These are phyloP conservation scores for Neomorphus geoffroyi DNA, from an alignment of 2,797 vertebrate species.

Conservation along the genomic window DNA sequence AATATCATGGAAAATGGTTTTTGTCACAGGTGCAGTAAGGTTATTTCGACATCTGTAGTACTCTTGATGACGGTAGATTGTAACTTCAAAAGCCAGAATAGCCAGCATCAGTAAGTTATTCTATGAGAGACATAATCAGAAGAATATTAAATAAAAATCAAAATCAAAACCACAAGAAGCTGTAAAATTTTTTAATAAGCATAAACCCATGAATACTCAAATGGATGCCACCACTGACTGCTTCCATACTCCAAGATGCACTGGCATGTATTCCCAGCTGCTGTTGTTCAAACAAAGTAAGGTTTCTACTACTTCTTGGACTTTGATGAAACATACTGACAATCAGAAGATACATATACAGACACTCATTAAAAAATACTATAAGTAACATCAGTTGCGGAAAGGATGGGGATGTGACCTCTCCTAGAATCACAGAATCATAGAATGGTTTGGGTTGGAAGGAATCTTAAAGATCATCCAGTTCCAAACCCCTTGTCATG, in stretches of 20 bases:
- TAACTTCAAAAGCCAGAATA: slow-evolving; percentile 94
- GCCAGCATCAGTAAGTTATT: slow-evolving; percentile 95
- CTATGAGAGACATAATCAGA: slow-evolving; percentile 71
- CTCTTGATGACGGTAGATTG: slow-evolving; percentile 93
- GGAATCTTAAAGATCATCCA: no score
- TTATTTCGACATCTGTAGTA: slow-evolving; percentile 94
- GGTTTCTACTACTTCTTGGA: background rate
- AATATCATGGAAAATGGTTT: slow-evolving; percentile 94
- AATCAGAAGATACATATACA: background rate
- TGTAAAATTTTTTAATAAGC: background rate
- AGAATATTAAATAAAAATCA: background rate
- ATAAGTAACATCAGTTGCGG: background rate
- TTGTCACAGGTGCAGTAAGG: slow-evolving; percentile 87
- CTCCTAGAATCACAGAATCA: no score
- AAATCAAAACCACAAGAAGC: background rate
- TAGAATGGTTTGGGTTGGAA: no score
- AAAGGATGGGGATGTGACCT: background rate
- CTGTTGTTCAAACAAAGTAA: background rate
- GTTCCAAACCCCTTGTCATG: no score
- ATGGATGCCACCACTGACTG: background rate
- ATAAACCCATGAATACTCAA: background rate
- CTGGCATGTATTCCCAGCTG: background rate
- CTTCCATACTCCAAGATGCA: background rate
- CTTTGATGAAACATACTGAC: background rate
- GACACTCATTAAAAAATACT: background rate